Percentiles rank a stretch among this genome's conserved stretches.
Evolutionary conservation across 2,797 vertebrate species (phyloP).

Genomic region (Halcyon smyrnensis): DNA sequence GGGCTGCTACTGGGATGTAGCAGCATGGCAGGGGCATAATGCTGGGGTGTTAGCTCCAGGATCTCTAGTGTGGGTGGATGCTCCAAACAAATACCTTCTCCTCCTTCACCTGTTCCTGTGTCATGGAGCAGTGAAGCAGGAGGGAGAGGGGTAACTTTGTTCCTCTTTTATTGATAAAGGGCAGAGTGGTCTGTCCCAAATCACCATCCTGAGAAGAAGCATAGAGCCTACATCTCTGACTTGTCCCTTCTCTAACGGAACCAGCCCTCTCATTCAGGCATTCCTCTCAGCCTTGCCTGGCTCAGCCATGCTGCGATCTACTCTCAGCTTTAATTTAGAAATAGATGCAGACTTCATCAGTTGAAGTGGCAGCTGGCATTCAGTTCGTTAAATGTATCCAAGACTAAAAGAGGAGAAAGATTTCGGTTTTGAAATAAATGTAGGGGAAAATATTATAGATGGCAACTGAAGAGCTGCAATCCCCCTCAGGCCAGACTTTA

Average conservation of each 20-base stretch:
- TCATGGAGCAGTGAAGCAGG: background rate
- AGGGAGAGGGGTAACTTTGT: background rate
- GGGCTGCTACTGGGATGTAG: background rate
- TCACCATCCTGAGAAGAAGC: background rate
- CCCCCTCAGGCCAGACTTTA: background rate
- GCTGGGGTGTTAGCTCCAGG: background rate
- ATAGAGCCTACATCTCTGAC: background rate
- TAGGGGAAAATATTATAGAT: background rate
- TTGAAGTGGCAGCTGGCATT: background rate
- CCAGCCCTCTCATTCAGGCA: background rate
- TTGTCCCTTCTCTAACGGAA: background rate
- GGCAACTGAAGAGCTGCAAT: constrained; percentile 7
- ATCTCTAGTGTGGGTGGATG: background rate
- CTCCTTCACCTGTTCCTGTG: background rate
- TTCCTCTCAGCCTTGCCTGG: background rate
- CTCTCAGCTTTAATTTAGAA: background rate
- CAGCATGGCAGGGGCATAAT: background rate
- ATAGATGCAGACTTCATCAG: background rate
- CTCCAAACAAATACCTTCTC: background rate
- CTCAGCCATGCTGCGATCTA: background rate
- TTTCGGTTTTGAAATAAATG: background rate
- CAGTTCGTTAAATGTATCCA: background rate
- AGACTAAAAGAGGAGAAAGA: background rate
- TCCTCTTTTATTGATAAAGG: background rate
- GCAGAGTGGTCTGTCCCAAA: background rate